A percentile compares a stretch with the other conserved stretches of the same genome.
These are phyloP conservation scores for Drosophila siamana DNA, from an alignment of 2,888 invertebrate genomes.

Conservation along the genomic window DNA sequence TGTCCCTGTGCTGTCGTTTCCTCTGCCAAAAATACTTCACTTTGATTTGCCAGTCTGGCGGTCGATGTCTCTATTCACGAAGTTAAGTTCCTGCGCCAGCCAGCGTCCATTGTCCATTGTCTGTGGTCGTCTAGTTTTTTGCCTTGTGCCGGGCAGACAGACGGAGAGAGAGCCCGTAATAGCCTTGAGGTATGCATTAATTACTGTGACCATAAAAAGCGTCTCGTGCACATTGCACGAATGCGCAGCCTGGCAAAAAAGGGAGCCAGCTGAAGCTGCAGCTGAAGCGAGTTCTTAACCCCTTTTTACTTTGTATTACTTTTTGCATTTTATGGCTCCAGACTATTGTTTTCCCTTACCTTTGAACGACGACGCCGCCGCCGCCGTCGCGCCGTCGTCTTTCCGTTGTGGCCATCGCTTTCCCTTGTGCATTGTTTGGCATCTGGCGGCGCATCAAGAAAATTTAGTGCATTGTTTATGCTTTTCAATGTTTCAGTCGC, in stretches of 20 bases:
- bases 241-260: slow-evolving; percentile 8
- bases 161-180: slow-evolving; percentile 53
- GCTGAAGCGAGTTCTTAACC: slow-evolving; percentile 26
- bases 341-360: slow-evolving; percentile 48
- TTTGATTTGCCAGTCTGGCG: slow-evolving; percentile 23
- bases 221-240: slow-evolving; percentile 52
- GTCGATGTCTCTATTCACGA: slow-evolving; percentile 5
- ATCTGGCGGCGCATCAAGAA: slow-evolving; percentile 51
- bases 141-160: slow-evolving; percentile 37
- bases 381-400: too few species aligned
- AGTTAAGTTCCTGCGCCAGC: too few species aligned
- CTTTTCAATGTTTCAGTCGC: slow-evolving; percentile 8
- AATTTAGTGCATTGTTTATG: slow-evolving; percentile 59
- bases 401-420: slow-evolving; percentile 28
- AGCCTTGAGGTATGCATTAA: slow-evolving; percentile 80
- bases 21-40: slow-evolving; percentile 11
- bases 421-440: slow-evolving; percentile 26
- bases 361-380: not conserved
- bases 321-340: slow-evolving; percentile 68
- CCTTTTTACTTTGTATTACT: slow-evolving; percentile 76
- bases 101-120: slow-evolving; percentile 23
- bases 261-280: not conserved
- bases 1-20: not conserved
- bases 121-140: slow-evolving; percentile 19
- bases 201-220: slow-evolving; percentile 78